These are phyloP conservation scores for Belonocnema kinseyi DNA, from an alignment of 1,140 invertebrate species.

Conservation along the genomic window DNA sequence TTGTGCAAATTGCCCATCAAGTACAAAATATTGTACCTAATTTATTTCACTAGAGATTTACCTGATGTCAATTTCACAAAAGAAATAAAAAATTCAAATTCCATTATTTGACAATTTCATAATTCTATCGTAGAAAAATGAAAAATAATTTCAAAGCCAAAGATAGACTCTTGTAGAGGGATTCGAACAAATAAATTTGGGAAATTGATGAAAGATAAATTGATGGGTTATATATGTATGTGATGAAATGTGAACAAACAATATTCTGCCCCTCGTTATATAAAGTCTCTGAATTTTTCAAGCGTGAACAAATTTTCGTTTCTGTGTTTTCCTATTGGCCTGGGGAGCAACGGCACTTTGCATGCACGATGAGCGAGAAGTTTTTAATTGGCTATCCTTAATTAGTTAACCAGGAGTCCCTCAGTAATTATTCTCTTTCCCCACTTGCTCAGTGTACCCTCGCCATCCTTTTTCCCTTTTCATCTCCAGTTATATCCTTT, in stretches of 20 bases:
- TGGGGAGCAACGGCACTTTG: constrained; percentile 5
- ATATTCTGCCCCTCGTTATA: constrained; percentile 25
- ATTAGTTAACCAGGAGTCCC: constrained; percentile 29
- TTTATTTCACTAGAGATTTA: not conserved
- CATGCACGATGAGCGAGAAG: constrained; percentile 31
- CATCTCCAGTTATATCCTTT: constrained; percentile 6
- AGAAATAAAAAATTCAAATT: too few species aligned
- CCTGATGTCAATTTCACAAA: too few species aligned
- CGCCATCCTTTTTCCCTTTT: not conserved
- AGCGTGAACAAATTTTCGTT: constrained; percentile 29
- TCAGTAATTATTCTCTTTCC: constrained; percentile 31
- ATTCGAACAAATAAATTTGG: constrained; percentile 20
- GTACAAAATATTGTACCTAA: not conserved
- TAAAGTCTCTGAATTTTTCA: constrained; percentile 26
- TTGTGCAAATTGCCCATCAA: not conserved
- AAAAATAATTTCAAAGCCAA: too few species aligned
- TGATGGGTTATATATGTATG: constrained; percentile 11
- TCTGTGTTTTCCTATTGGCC: constrained; percentile 26
- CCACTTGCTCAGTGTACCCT: not conserved
- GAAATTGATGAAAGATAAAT: constrained; percentile 27
- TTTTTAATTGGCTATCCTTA: constrained; percentile 31
- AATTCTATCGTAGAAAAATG: not conserved
- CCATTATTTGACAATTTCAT: not conserved
- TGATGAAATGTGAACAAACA: constrained; percentile 30
- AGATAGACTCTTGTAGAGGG: not conserved